These are phyloP conservation scores for Sesia bembeciformis DNA, from an alignment of 2,888 invertebrate species.

Conservation along the genomic window DNA sequence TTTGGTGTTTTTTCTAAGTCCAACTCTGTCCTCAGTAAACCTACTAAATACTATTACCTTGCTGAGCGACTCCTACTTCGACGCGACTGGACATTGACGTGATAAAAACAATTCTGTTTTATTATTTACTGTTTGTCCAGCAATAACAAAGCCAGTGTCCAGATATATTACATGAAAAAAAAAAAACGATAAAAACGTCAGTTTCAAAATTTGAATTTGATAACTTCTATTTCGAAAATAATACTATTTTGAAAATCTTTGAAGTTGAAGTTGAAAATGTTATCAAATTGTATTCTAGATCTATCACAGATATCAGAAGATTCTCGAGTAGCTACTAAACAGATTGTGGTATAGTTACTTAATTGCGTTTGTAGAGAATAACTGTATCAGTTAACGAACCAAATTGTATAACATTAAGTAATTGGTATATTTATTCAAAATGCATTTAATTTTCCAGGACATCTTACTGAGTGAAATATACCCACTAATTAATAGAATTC, in stretches of 20 bases:
- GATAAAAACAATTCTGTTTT: no score
- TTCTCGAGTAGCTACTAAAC: conserved; percentile 31
- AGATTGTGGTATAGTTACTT: conserved; percentile 29
- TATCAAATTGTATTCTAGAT: conserved; percentile 5
- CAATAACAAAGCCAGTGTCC: no score
- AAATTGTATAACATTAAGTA: background rate
- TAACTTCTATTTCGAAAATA: no score
- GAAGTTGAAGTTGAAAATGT: background rate
- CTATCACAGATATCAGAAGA: conserved; percentile 22
- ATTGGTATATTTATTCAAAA: background rate
- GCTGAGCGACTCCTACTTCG: no score
- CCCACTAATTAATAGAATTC: conserved; percentile 34
- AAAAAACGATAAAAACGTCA: no score
- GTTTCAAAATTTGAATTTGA: no score
- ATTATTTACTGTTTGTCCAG: no score
- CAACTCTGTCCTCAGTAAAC: no score
- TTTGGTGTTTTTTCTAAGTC: no score
- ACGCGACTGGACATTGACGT: no score
- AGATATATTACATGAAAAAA: no score
- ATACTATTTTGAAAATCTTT: background rate
- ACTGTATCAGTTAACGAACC: background rate
- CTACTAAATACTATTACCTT: no score
- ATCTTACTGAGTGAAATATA: conserved; percentile 33
- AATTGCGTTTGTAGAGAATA: background rate
- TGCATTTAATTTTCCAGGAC: conserved; percentile 28